Percentiles rank a stretch among this genome's conserved stretches.
Conservation (phyloP, 2,113 vertebrate species). For the Nerophis lumbriciformis region DNA sequence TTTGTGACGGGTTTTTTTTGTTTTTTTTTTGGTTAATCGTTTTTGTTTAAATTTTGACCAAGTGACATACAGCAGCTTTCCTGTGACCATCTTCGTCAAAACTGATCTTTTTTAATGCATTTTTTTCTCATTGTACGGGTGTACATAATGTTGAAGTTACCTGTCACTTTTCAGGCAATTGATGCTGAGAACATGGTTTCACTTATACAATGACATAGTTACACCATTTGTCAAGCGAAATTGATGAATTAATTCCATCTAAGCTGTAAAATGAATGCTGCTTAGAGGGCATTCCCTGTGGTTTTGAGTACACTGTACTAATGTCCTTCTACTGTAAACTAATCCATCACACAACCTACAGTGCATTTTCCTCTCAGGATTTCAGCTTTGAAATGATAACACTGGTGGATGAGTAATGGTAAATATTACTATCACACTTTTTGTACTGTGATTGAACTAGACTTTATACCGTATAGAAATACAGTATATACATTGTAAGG, state of each 20-base stretch:
- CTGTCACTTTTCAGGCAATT: conserved; percentile 5
- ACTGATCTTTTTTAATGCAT: neutral
- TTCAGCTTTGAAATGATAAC: conserved; percentile 21
- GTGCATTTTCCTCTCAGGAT: conserved; percentile 58
- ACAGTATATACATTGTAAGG: conserved; percentile 26
- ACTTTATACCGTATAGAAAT: conserved; percentile 17
- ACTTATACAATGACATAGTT: neutral
- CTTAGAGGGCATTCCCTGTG: neutral
- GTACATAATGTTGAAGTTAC: neutral
- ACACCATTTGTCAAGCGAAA: neutral
- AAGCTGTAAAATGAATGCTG: neutral
- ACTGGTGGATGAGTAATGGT: conserved; percentile 17
- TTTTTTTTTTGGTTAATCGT: too few species aligned
- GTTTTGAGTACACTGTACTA: conserved; percentile 8
- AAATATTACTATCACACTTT: conserved; percentile 27
- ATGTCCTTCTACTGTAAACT: conserved; percentile 8
- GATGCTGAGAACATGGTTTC: neutral
- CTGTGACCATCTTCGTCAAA: too few species aligned
- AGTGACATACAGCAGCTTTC: too few species aligned
- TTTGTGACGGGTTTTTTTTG: too few species aligned
- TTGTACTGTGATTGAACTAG: conserved; percentile 44
- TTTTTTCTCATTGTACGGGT: neutral
- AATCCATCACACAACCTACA: conserved; percentile 13
- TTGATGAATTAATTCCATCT: neutral
- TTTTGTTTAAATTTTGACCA: too few species aligned